Percentiles rank a stretch among this genome's conserved stretches.
These are phyloP conservation scores for Melipona quadrifasciata DNA, from an alignment of 1,140 invertebrate species.

Conservation along the genomic window DNA sequence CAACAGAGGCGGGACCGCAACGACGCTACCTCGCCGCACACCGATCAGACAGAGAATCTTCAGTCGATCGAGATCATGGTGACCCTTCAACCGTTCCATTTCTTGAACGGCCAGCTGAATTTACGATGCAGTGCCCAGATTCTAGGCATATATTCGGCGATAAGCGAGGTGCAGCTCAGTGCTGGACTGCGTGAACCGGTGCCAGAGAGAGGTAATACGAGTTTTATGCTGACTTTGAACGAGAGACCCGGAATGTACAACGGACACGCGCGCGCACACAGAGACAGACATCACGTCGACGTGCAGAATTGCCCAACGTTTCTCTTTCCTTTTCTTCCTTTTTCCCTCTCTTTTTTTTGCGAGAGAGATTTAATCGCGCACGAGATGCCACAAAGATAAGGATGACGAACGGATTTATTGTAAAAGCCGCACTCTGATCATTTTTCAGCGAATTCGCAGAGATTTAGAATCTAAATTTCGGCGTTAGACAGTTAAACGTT, in stretches of 20 bases:
- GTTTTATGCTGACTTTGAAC: constrained; percentile 32
- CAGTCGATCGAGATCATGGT: constrained; percentile 73
- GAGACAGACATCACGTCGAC: background rate
- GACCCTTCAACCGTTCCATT: constrained; percentile 72
- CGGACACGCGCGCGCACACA: background rate
- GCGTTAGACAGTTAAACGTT: background rate
- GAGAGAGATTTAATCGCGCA: background rate
- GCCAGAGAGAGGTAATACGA: constrained; percentile 75
- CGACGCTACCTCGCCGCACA: constrained; percentile 9
- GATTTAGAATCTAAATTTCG: background rate
- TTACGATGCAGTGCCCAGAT: constrained; percentile 76
- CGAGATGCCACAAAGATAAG: background rate
- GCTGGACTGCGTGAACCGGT: constrained; percentile 72
- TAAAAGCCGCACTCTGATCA: background rate
- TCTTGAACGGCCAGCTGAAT: constrained; percentile 74
- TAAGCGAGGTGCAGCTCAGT: constrained; percentile 72
- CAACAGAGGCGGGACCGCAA: constrained; percentile 58
- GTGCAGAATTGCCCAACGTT: background rate
- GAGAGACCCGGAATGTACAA: background rate
- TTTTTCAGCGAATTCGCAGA: background rate
- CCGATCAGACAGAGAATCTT: constrained; percentile 31
- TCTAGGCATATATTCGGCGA: constrained; percentile 68
- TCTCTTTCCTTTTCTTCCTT: background rate
- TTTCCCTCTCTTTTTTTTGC: background rate
- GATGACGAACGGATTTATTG: constrained; percentile 6